Percentiles rank a stretch among this genome's conserved stretches.
phyloP scores from a whole-genome alignment of 2,888 invertebrate species.

The Nesidiocoris tenuis region DNA sequence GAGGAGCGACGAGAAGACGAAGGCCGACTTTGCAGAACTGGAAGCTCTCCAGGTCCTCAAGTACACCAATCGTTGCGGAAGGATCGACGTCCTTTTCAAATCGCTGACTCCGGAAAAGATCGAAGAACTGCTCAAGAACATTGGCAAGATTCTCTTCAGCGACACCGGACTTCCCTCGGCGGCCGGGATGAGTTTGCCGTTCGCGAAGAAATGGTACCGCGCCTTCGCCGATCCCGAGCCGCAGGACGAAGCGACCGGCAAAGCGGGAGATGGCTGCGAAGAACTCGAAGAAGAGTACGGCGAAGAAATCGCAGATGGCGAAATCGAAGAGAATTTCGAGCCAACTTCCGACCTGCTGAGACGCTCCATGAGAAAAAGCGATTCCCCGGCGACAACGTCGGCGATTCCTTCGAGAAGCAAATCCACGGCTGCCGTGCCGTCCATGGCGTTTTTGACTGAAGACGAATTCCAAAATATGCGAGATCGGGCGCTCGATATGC shows the following conservation, averaged over 20 bases:
- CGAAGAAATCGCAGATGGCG: background rate
- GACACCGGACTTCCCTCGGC: background rate
- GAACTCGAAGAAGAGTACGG: background rate
- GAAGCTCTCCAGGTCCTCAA: slow-evolving; percentile 28
- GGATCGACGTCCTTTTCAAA: slow-evolving; percentile 25
- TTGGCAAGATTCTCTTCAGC: background rate
- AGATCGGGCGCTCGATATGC: background rate
- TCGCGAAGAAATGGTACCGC: slow-evolving; percentile 13
- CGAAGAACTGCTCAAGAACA: slow-evolving; percentile 4
- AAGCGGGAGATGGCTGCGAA: background rate
- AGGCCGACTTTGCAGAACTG: slow-evolving; percentile 14
- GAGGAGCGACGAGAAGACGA: slow-evolving; percentile 6
- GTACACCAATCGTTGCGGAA: slow-evolving; percentile 25
- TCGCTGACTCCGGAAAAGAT: slow-evolving; percentile 1
- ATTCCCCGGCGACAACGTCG: background rate
- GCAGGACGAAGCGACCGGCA: background rate
- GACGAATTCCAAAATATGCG: background rate
- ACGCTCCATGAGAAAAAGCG: background rate
- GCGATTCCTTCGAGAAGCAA: background rate
- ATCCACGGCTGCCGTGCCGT: background rate
- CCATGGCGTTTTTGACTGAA: background rate
- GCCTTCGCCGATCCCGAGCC: slow-evolving; percentile 27
- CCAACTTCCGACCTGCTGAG: background rate
- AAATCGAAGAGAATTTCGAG: background rate
- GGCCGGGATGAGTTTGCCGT: slow-evolving; percentile 19